Evolutionary conservation across 1,140 invertebrate species (phyloP), one percentile per base, ranked within the genome.

Genomic region (Platyscapa corneri): DNA sequence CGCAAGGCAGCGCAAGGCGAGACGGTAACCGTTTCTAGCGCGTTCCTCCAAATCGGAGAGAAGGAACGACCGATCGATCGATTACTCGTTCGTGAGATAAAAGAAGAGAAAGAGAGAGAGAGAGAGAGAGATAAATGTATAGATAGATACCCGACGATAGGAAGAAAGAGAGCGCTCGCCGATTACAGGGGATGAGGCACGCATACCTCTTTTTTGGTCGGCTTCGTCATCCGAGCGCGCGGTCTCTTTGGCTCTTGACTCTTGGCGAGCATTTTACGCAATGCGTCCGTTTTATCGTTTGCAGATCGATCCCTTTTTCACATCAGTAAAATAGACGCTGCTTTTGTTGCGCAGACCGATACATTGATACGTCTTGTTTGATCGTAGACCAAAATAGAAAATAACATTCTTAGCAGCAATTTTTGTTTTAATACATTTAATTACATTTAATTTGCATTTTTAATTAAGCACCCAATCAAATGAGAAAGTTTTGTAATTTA

Each of bases 1-100:
- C 64, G 76, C 53, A 30, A 42, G 64, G 64, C n/a, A 39, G 32
- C n/a, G n/a, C n/a, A n/a, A n/a, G n/a, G n/a, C 0, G 37, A n/a
- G 49, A 37, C 49, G 49, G 12, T 14, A 42, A 70, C 42, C 42
- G 65, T n/a, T 77, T 77, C 83, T 83, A 20, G 16, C 32, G 39
- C 81, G 70, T 84, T 60, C 83, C 78, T 86, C 86, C 85, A 86
- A 86, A 88, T 83, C 56, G 37, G 72, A 72, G 42, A 30, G 72
- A 65, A 23, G 56, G 80, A 84, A 18, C 49, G 18, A 53, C 16
- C 49, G 10, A 53, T 49, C 49, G 82, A 82, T 37, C 39, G 72
- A 65, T 23, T 53, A 75, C 78, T 87, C 65, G 80, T 60, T 84
- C 65, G 80, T 30, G 30, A 53, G 49, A 56, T n/a, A 77, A 46